Base-by-base conservation (phyloP, 2,888 invertebrate genomes). In the Dexiosoma caninum region DNA sequence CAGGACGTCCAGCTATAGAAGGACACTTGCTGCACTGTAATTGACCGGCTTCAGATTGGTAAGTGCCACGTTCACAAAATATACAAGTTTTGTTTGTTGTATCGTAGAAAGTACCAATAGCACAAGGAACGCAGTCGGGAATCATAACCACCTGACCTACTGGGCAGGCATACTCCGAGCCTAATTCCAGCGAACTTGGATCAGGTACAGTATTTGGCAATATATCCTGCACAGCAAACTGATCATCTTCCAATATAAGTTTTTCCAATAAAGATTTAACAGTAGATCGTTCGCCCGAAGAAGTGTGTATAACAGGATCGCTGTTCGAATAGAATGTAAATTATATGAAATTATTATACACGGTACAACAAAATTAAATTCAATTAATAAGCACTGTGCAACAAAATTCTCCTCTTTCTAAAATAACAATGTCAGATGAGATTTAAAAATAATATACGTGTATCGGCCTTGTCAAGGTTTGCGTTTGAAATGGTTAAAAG, bases 181-280 rank as follows among this genome's bases (percentile, higher is more conserved):
- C 93, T n/a, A 98, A 91, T 23, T 93, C 91, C 76, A 98, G 91
- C 2, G 97, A 96, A 9, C 97, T 95, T 74, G 98, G 96, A 90
- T 98, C 98, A 0, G 98, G 97, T 0, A 97, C 95, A 0, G 98
- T 98, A 87, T 98, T 98, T 14, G 98, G 98, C 66, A 98, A 91
- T 86, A 97, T 97, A 87, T 96, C 97, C 86, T 95, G 93, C 3
- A 98, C 97, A 86, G 97, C 97, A 88, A 98, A 97, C 89, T 97
- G 96, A 91, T 97, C 97, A 89, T 97, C 96, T 91, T 98, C 97
- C 81, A 98, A 92, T 84, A 98, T 97, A 1, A 98, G 92, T 89
- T 95, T 95, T 90, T 98, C 96, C 85, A 98, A 91, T 77, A 98
- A 92, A 74, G 94, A 92, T 88, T 97, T 94, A 0, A 97, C 96